Evolutionary conservation across 2,113 vertebrate genomes (phyloP).

Genomic region (Pitta sordida): DNA sequence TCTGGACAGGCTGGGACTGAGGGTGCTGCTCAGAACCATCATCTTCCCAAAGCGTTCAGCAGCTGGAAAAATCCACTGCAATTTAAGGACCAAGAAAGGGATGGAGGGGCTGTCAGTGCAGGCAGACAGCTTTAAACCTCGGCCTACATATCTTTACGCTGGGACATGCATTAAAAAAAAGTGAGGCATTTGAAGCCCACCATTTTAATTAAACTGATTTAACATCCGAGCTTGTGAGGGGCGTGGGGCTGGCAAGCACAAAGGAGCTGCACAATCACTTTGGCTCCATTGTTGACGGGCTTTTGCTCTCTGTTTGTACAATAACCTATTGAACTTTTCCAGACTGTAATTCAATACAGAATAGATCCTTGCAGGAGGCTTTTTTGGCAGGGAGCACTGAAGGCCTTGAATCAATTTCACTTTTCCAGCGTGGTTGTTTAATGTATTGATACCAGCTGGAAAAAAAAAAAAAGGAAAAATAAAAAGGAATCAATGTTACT

Average conservation of each 20-base stretch:
- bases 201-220: conserved; percentile 66
- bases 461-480: background rate
- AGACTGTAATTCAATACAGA: conserved; percentile 69
- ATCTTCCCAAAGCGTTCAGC: background rate
- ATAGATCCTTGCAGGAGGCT: conserved; percentile 68
- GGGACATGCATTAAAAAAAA: background rate
- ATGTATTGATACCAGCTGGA: conserved; percentile 61
- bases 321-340: conserved; percentile 71
- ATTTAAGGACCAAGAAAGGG: background rate
- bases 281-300: conserved; percentile 57
- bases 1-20: background rate
- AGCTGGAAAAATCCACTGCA: background rate
- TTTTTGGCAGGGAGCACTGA: conserved; percentile 66
- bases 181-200: conserved; percentile 16
- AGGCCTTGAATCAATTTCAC: conserved; percentile 69
- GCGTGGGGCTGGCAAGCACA: conserved; percentile 40
- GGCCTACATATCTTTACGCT: background rate
- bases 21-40: background rate
- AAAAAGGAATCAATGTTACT: conserved; percentile 67
- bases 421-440: conserved; percentile 65
- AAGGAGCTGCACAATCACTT: conserved; percentile 54
- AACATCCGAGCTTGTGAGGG: conserved; percentile 40
- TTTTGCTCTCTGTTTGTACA: conserved; percentile 70
- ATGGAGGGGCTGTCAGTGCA: background rate
- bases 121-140: background rate